Evolutionary conservation across 2,797 vertebrate species (phyloP).

Genomic region (Notoglanidium macrostoma): DNA sequence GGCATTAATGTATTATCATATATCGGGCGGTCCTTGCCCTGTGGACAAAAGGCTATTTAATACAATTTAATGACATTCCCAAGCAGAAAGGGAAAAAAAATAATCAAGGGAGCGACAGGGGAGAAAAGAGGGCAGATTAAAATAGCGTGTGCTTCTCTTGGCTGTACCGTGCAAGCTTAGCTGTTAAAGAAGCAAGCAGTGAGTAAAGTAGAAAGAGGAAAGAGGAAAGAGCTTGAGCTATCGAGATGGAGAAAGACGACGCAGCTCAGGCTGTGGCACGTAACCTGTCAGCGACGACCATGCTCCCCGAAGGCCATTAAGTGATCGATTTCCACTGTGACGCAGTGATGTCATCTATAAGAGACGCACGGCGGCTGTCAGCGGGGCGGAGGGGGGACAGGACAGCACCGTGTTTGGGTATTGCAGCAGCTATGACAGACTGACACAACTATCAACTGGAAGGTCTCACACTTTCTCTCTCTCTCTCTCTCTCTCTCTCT

Average conservation of each 20-base stretch:
- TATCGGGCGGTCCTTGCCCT: slow-evolving; percentile 98
- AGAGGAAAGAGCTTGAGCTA: slow-evolving; percentile 16
- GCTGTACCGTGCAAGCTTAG: slow-evolving; percentile 88
- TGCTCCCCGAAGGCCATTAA: slow-evolving; percentile 85
- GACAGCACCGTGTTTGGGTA: slow-evolving; percentile 77
- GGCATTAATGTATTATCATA: slow-evolving; percentile 99
- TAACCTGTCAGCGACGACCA: slow-evolving; percentile 78
- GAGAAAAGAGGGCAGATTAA: slow-evolving; percentile 85
- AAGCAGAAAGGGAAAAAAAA: slow-evolving; percentile 82
- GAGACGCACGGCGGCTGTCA: slow-evolving; percentile 82
- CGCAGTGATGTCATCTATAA: slow-evolving; percentile 87
- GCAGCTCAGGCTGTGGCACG: slow-evolving; percentile 48
- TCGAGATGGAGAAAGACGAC: slow-evolving; percentile 35
- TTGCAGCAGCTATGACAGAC: slow-evolving; percentile 80
- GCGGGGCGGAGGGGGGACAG: slow-evolving; percentile 76
- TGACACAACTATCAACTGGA: slow-evolving; percentile 79
- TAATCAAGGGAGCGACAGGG: slow-evolving; percentile 67
- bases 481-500: slow-evolving; percentile 30
- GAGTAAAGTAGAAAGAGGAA: slow-evolving; percentile 58
- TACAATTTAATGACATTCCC: slow-evolving; percentile 99
- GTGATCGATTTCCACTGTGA: slow-evolving; percentile 86
- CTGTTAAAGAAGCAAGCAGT: slow-evolving; percentile 84
- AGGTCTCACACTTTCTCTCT: slow-evolving; percentile 55
- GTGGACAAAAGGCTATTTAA: slow-evolving; percentile 99
- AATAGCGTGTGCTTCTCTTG: slow-evolving; percentile 95